A percentile compares a stretch with the other conserved stretches of the same genome.
phyloP scores from a whole-genome alignment of 2,888 invertebrate species.

The Salticus scenicus region DNA sequence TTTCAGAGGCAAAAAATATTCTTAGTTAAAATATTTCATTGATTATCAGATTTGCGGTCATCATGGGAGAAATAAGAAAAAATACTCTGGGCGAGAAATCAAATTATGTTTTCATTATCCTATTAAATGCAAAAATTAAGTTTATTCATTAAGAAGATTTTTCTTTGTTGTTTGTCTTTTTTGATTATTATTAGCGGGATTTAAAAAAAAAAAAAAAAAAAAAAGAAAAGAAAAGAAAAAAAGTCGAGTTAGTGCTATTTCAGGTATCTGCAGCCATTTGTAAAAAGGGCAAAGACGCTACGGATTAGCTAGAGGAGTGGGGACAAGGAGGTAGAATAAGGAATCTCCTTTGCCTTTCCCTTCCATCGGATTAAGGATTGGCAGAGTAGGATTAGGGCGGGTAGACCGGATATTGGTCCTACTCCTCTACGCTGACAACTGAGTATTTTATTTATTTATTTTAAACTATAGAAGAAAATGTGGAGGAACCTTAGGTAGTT shows the following conservation, averaged over 20 bases:
- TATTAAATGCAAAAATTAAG: too few species aligned
- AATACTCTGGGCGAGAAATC: too few species aligned
- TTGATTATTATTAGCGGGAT: not conserved
- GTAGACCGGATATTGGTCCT: slow-evolving; percentile 61
- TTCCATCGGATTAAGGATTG: slow-evolving; percentile 46
- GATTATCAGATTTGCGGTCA: too few species aligned
- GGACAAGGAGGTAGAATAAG: not conserved
- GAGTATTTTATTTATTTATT: slow-evolving; percentile 6
- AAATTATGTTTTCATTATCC: too few species aligned
- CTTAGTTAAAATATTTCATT: too few species aligned
- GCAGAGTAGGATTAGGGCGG: slow-evolving; percentile 59
- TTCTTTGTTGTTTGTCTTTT: not conserved
- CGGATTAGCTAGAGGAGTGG: not conserved
- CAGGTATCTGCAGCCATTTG: not conserved
- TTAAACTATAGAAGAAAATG: slow-evolving; percentile 14
- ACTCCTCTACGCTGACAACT: slow-evolving; percentile 12
- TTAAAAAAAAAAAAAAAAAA: too few species aligned
- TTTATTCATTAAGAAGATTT: too few species aligned
- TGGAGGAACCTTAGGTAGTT: not conserved
- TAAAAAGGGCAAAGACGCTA: not conserved
- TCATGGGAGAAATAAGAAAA: too few species aligned
- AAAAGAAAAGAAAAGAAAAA: too few species aligned
- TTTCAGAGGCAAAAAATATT: too few species aligned
- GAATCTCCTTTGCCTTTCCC: slow-evolving; percentile 3
- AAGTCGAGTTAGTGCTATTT: not conserved